Base-by-base conservation (phyloP, 2,113 vertebrate genomes). In the Hystrix brachyura region DNA sequence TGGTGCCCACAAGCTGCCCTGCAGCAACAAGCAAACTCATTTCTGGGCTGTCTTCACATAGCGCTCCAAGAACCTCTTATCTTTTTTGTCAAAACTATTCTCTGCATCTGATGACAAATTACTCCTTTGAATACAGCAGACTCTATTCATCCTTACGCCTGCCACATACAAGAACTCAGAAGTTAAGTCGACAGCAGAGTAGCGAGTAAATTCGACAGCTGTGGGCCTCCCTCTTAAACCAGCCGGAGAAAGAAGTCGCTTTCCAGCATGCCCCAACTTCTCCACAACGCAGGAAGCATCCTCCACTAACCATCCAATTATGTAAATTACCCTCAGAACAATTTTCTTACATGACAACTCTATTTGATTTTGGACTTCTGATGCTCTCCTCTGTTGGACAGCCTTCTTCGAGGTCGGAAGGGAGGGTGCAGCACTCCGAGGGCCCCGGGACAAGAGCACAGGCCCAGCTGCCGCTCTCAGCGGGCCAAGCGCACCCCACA, bases 391-490 rank as follows among this genome's bases (percentile, higher is more conserved):
- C 74, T 55, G 53, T 78, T 90, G 90, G 38, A 38, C 38, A 38
- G 38, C 38, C 38, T 38, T 38, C 38, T 38, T 38, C 94, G 87
- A 86, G 95, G 32, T 65, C 48, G 71, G 55, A 90, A 91, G 76
- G 80, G 88, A 38, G 51, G 59, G 57, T 13, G 0, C 69, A 15
- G 57, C 19, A 19, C 67, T 78, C 65, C 25, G 67, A 0, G 1
- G 88, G 82, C 29, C 87, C 82, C 57, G 27, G 48, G 19, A 48
- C 21, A 53, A 89, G 91, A 85, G 32, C 67, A 71, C 38, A 14
- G 38, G n/a, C 78, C 81, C 85, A 46, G 7, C 94, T 76, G 84
- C 43, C 55, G 46, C 89, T 94, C 96, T 74, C 91, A 96, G 57
- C 72, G 19, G 60, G 34, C 71, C 25, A 71, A n/a, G 6, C 17